Percentiles rank a stretch among this genome's conserved stretches.
These are phyloP conservation scores for Pipistrellus pygmaeus DNA, from an alignment of 2,797 vertebrate genomes.

Conservation along the genomic window DNA sequence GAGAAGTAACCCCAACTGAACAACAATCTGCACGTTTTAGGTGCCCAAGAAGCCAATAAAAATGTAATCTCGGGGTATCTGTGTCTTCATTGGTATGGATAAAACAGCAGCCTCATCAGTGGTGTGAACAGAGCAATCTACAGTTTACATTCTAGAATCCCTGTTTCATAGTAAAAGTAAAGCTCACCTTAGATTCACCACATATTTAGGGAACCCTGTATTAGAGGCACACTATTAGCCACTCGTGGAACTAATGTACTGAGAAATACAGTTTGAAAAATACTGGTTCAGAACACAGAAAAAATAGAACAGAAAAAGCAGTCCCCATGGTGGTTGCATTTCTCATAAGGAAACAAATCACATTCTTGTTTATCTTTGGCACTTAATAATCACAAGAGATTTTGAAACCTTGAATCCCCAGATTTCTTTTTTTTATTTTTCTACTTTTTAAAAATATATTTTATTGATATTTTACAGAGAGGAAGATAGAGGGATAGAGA, in stretches of 20 bases:
- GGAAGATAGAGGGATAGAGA: no score
- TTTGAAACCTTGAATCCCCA: background rate
- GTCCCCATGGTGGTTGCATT: background rate
- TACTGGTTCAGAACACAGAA: background rate
- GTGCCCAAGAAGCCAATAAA: constrained; percentile 28
- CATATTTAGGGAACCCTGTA: background rate
- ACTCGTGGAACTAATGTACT: background rate
- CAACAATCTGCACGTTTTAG: constrained; percentile 61
- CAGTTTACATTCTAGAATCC: background rate
- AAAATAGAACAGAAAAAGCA: background rate
- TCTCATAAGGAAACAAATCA: background rate
- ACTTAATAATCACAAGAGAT: background rate
- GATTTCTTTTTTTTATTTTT: background rate
- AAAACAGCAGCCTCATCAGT: background rate
- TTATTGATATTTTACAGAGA: no score
- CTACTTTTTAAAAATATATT: no score
- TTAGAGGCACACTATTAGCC: background rate
- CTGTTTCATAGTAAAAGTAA: background rate
- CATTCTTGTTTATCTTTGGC: background rate
- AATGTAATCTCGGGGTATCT: constrained; percentile 24
- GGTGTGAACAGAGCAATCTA: background rate
- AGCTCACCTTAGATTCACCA: background rate
- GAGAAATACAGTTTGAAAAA: background rate
- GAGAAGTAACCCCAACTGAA: constrained; percentile 57
- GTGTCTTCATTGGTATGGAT: background rate